Percentiles rank a stretch among this genome's conserved stretches.
phyloP scores from a whole-genome alignment of 2,888 invertebrate species.

The Ophion ellenae region DNA sequence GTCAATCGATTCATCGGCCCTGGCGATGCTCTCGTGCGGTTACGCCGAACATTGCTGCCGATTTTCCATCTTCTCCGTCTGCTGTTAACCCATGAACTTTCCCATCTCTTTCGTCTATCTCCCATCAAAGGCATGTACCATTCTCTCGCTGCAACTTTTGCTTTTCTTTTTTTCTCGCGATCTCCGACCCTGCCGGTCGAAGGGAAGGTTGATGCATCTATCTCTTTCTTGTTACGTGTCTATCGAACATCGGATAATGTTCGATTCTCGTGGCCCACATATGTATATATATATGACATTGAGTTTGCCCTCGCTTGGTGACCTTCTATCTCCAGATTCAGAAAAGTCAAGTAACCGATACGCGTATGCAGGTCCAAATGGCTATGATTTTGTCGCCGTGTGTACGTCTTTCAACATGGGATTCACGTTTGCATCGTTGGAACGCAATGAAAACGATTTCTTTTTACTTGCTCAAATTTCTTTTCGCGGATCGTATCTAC shows the following conservation, averaged over 20 bases:
- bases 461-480: too few relatives aligned
- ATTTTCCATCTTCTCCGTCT: conserved; percentile 47
- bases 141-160: conserved; percentile 17
- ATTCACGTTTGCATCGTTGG: too few relatives aligned
- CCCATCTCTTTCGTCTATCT: conserved; percentile 23
- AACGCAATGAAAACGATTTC: too few relatives aligned
- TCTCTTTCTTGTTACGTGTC: background rate
- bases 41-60: conserved; percentile 23
- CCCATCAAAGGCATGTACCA: conserved; percentile 17
- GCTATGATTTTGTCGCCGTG: too few relatives aligned
- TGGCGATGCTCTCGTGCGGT: conserved; percentile 39
- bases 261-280: background rate
- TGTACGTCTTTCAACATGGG: too few relatives aligned
- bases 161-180: background rate
- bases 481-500: too few relatives aligned
- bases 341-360: too few relatives aligned
- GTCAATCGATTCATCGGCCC: conserved; percentile 64
- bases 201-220: conserved; percentile 16
- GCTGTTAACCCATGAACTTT: conserved; percentile 49
- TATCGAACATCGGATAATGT: background rate
- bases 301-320: too few relatives aligned
- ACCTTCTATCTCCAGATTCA: too few relatives aligned
- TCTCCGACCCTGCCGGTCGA: background rate
- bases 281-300: background rate
- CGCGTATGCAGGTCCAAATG: too few relatives aligned